A percentile compares a stretch with the other conserved stretches of the same genome.
phyloP scores from a whole-genome alignment of 1,140 invertebrate species.

The Nebria ingens region DNA sequence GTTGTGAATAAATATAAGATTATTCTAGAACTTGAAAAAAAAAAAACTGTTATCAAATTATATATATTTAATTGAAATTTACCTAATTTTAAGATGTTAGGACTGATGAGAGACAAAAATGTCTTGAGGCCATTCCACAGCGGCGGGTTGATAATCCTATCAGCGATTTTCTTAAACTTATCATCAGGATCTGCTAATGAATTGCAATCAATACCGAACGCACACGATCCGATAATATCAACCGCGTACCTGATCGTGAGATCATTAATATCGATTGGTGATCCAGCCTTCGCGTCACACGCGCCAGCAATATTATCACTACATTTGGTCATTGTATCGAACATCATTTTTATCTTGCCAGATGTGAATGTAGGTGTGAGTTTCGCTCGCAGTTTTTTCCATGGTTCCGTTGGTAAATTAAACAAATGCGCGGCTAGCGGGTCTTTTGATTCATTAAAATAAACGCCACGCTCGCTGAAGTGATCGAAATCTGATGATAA shows the following conservation, averaged over 20 bases:
- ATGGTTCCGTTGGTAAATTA: slow-evolving; percentile 40
- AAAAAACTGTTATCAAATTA: too few species aligned
- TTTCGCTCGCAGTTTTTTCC: slow-evolving; percentile 47
- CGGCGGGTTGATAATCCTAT: slow-evolving; percentile 24
- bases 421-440: slow-evolving; percentile 41
- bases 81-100: slow-evolving; percentile 18
- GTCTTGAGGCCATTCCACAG: slow-evolving; percentile 23
- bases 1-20: too few species aligned
- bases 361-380: slow-evolving; percentile 53
- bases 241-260: slow-evolving; percentile 39
- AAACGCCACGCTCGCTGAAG: slow-evolving; percentile 40
- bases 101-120: slow-evolving; percentile 19
- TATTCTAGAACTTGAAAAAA: too few species aligned
- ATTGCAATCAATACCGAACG: slow-evolving; percentile 46
- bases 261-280: slow-evolving; percentile 39
- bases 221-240: slow-evolving; percentile 45
- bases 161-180: slow-evolving; percentile 38
- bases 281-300: slow-evolving; percentile 26
- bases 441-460: slow-evolving; percentile 36
- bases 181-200: slow-evolving; percentile 39
- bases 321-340: slow-evolving; percentile 37
- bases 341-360: slow-evolving; percentile 50
- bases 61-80: too few species aligned
- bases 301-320: slow-evolving; percentile 35
- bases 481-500: slow-evolving; percentile 36